Percentiles rank a stretch among this genome's conserved stretches.
phyloP scores from a whole-genome alignment of 2,888 invertebrate genomes.

The Lithophane socia region DNA sequence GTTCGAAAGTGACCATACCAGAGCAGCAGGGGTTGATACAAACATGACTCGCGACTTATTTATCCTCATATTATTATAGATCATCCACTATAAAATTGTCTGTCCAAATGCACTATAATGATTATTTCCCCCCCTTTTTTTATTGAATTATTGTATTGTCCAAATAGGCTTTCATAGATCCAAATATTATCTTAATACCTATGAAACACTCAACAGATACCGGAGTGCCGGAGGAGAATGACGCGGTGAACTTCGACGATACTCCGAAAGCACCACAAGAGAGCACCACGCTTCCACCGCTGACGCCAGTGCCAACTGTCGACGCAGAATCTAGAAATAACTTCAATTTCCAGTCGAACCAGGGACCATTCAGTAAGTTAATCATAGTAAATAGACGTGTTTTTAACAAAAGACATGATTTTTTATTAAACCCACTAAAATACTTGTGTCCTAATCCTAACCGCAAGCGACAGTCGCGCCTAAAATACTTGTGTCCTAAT shows the following conservation, averaged over 20 bases:
- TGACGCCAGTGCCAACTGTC: conserved; percentile 55
- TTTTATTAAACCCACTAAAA: conserved; percentile 32
- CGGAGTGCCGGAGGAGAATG: conserved; percentile 40
- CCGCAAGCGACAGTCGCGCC: not conserved
- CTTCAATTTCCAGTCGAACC: conserved; percentile 56
- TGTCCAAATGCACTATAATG: no score
- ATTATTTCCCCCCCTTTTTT: no score
- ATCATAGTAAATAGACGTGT: conserved; percentile 14
- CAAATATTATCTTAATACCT: not conserved
- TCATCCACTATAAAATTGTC: not conserved
- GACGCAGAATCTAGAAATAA: conserved; percentile 58
- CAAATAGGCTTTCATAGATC: no score
- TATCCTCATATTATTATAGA: not conserved
- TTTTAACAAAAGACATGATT: conserved; percentile 20
- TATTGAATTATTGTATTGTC: no score
- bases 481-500: no score
- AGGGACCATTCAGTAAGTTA: conserved; percentile 41
- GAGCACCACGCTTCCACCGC: conserved; percentile 44
- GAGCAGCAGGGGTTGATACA: not conserved
- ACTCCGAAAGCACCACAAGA: conserved; percentile 7
- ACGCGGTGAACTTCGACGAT: conserved; percentile 62
- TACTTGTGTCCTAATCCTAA: not conserved
- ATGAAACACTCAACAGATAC: conserved; percentile 27
- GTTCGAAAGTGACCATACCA: no score
- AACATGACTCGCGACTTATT: not conserved